These are phyloP conservation scores for Parasteatoda tepidariorum DNA, from an alignment of 1,140 invertebrate genomes.

Conservation along the genomic window DNA sequence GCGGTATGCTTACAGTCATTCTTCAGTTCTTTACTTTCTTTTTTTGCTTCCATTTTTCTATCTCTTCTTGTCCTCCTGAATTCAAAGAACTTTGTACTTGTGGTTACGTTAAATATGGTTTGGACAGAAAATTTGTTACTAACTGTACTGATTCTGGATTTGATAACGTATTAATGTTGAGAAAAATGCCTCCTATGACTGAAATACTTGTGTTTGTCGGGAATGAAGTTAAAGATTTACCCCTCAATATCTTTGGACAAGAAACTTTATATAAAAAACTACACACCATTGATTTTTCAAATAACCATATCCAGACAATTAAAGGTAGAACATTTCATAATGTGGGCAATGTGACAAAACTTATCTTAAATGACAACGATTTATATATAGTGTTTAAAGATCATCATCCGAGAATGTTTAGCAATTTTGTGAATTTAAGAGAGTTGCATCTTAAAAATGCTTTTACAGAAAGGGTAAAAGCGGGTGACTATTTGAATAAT, in stretches of 20 bases:
- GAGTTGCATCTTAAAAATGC: conserved; percentile 82
- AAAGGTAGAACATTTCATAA: conserved; percentile 82
- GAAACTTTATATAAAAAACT: conserved; percentile 73
- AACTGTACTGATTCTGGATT: conserved; percentile 80
- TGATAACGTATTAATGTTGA: conserved; percentile 73
- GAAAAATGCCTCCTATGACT: conserved; percentile 76
- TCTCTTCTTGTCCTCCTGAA: conserved; percentile 64
- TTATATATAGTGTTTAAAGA: conserved; percentile 75
- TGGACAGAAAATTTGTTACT: conserved; percentile 73
- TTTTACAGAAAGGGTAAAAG: conserved; percentile 74
- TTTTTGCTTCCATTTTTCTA: not conserved
- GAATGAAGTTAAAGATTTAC: conserved; percentile 76
- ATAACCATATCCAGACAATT: conserved; percentile 80
- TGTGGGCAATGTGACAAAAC: conserved; percentile 77
- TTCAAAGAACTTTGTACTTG: conserved; percentile 66
- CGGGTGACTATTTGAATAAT: conserved; percentile 65
- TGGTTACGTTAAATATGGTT: conserved; percentile 65
- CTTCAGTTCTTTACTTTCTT: not conserved
- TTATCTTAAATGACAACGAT: conserved; percentile 82
- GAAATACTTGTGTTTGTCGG: conserved; percentile 81
- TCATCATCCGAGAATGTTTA: conserved; percentile 81
- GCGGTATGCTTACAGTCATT: not conserved
- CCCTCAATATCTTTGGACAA: conserved; percentile 80
- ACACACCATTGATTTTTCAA: conserved; percentile 80
- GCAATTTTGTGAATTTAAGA: conserved; percentile 79